Conservation (phyloP, 2,888 invertebrate species). For the Tineola bisselliella region DNA sequence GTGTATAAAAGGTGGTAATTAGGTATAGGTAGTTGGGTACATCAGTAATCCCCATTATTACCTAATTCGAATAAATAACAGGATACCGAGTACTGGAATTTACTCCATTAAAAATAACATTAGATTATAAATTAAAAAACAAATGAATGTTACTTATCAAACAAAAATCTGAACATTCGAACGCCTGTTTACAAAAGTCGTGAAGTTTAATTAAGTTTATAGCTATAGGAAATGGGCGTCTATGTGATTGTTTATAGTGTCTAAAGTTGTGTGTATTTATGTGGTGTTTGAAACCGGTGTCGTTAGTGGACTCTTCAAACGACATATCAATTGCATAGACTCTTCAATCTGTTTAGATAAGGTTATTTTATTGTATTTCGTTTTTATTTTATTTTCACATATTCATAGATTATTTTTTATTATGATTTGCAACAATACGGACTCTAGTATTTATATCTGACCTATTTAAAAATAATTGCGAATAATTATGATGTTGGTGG, state of each 20-base stretch:
- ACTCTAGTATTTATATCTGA: too few species aligned
- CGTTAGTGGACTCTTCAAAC: background rate
- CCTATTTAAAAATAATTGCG: too few species aligned
- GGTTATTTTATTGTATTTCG: background rate
- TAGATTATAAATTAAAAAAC: background rate
- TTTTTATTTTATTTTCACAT: too few species aligned
- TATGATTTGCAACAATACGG: too few species aligned
- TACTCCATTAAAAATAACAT: background rate
- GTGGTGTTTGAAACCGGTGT: background rate
- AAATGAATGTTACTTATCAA: constrained; percentile 1
- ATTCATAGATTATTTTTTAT: too few species aligned
- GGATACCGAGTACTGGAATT: too few species aligned
- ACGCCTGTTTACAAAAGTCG: background rate
- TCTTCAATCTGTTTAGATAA: background rate
- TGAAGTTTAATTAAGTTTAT: background rate
- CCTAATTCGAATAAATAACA: too few species aligned
- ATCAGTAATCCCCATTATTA: too few species aligned
- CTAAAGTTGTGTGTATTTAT: background rate
- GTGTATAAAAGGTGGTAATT: too few species aligned
- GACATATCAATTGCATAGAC: constrained; percentile 4
- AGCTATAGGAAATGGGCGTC: background rate
- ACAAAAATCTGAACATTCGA: background rate
- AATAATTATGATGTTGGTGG: too few species aligned
- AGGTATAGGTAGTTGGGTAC: too few species aligned
- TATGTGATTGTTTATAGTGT: background rate